These are phyloP conservation scores for Hoplostethus mediterraneus DNA, from an alignment of 2,797 vertebrate species.

Conservation along the genomic window DNA sequence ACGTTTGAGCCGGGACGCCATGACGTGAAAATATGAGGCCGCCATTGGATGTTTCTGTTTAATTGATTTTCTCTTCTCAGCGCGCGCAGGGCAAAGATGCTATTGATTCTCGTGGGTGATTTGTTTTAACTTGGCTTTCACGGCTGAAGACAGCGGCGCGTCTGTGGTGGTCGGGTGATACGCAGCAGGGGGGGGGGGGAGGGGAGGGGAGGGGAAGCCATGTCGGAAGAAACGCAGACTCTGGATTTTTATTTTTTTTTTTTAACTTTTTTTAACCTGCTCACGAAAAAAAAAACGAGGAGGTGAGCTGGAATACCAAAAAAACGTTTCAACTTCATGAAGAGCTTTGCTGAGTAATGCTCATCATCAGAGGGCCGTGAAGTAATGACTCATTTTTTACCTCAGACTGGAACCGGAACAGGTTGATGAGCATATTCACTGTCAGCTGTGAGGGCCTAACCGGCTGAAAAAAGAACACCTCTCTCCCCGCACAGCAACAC, in stretches of 20 bases:
- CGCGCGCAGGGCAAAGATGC: slow-evolving; percentile 6
- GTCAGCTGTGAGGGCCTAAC: slow-evolving; percentile 47
- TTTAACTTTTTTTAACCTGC: background rate
- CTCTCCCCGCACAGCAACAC: slow-evolving; percentile 37
- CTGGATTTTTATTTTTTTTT: background rate
- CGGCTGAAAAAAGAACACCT: slow-evolving; percentile 13
- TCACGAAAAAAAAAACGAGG: slow-evolving; percentile 20
- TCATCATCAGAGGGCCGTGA: slow-evolving; percentile 73
- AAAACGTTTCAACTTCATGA: slow-evolving; percentile 5
- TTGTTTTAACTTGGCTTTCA: slow-evolving; percentile 8
- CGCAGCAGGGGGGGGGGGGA: no score
- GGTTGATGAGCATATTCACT: slow-evolving; percentile 77
- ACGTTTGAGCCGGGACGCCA: background rate
- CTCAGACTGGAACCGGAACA: slow-evolving; percentile 71
- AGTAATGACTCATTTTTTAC: slow-evolving; percentile 67
- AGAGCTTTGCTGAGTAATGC: slow-evolving; percentile 59
- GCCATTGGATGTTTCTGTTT: slow-evolving; percentile 1
- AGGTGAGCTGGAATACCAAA: slow-evolving; percentile 32
- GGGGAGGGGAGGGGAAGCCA: background rate
- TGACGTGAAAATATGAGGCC: slow-evolving; percentile 11
- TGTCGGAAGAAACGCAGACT: background rate
- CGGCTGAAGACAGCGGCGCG: background rate
- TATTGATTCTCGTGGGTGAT: slow-evolving; percentile 12
- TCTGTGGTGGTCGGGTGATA: background rate
- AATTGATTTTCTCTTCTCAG: background rate